Evolutionary conservation across 2,113 vertebrate genomes (phyloP).

Genomic region (Butorides virescens): DNA sequence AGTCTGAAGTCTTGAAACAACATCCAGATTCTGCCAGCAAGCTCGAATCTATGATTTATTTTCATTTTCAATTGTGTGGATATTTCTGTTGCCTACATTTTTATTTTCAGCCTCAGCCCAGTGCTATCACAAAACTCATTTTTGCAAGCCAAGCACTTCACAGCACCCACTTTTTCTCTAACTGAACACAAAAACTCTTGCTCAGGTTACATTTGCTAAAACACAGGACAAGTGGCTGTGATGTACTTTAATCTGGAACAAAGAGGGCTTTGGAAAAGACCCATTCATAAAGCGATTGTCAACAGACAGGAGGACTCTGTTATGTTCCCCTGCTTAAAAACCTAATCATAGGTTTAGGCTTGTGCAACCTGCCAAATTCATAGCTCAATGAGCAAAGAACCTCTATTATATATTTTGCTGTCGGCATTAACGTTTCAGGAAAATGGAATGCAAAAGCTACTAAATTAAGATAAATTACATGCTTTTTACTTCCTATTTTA

Average conservation of each 20-base stretch:
- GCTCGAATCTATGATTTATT: neutral
- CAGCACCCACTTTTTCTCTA: neutral
- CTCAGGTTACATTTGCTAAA: neutral
- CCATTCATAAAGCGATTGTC: neutral
- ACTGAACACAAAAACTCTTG: neutral
- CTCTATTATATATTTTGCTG: neutral
- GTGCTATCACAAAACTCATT: neutral
- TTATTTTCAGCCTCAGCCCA: neutral
- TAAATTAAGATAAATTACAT: constrained; percentile 5
- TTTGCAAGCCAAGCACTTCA: neutral
- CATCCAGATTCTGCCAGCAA: neutral
- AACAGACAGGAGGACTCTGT: neutral
- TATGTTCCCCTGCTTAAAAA: neutral
- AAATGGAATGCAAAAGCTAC: neutral
- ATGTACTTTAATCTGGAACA: neutral
- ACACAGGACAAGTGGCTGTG: neutral
- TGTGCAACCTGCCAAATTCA: neutral
- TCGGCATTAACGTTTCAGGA: neutral
- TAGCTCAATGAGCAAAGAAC: neutral
- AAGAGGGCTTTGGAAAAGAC: neutral
- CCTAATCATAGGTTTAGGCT: neutral
- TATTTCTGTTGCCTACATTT: neutral
- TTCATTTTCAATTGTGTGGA: neutral
- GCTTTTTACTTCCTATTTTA: neutral
- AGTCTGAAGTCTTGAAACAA: neutral